These are phyloP conservation scores for Desoria tigrina DNA, from an alignment of 2,888 invertebrate genomes.

Conservation along the genomic window DNA sequence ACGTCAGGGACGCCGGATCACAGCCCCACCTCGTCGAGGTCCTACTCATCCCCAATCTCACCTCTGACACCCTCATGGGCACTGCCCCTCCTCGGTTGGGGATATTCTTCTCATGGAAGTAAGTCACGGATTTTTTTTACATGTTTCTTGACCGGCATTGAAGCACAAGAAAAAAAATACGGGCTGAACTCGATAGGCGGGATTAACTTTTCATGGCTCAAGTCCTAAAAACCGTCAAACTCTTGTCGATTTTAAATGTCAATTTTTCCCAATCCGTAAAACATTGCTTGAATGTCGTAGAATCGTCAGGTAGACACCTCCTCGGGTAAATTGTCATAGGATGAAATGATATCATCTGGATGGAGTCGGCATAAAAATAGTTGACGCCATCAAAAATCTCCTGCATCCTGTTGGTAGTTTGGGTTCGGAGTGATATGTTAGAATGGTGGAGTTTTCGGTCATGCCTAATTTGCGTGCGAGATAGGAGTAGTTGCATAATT, in stretches of 20 bases:
- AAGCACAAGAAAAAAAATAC: neutral
- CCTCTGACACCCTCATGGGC: slow-evolving; percentile 54
- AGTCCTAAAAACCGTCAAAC: slow-evolving; percentile 3
- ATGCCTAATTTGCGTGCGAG: slow-evolving; percentile 10
- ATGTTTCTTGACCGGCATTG: neutral
- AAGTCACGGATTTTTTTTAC: slow-evolving; percentile 31
- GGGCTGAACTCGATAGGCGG: neutral
- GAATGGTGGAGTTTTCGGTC: neutral
- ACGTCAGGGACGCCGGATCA: slow-evolving; percentile 54
- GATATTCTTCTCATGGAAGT: slow-evolving; percentile 53
- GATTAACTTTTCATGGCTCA: too few relatives aligned
- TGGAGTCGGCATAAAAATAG: neutral
- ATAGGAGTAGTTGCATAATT: neutral
- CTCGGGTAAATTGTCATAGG: too few relatives aligned
- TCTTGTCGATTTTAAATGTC: neutral
- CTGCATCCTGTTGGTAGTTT: neutral
- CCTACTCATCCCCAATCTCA: slow-evolving; percentile 54
- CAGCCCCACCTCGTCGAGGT: slow-evolving; percentile 54
- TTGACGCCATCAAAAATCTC: neutral
- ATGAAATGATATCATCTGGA: too few relatives aligned
- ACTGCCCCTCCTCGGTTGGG: slow-evolving; percentile 53
- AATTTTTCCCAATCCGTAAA: too few relatives aligned
- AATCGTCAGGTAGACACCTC: too few relatives aligned
- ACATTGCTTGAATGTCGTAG: too few relatives aligned
- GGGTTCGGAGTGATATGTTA: too few relatives aligned